Evolutionary conservation across 2,113 vertebrate species (phyloP).

Genomic region (Peromyscus maniculatus): DNA sequence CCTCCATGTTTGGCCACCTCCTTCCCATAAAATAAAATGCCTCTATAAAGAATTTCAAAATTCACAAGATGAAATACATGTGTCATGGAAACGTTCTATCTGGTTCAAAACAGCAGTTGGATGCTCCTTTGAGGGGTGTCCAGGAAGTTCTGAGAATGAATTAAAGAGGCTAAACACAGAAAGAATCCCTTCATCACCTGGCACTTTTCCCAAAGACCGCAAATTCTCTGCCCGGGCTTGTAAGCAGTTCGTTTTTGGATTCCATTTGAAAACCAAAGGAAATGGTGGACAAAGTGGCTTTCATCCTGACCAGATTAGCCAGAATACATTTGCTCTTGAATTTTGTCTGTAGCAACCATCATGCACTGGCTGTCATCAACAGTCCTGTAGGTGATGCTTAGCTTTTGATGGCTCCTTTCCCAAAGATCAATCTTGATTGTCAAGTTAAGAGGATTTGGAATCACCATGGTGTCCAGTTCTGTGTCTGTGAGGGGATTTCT

Average conservation of each 20-base stretch:
- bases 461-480: not conserved
- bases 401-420: not conserved
- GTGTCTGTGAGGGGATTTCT: not conserved
- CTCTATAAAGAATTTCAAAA: not conserved
- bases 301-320: not conserved
- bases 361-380: not conserved
- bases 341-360: not conserved
- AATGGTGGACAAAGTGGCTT: not conserved
- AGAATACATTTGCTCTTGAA: not conserved
- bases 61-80: not conserved
- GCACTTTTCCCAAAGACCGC: not conserved
- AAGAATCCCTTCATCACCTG: not conserved
- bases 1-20: not conserved
- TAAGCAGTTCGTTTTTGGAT: not conserved
- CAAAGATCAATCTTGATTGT: not conserved
- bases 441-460: not conserved
- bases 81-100: not conserved
- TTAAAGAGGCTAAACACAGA: not conserved
- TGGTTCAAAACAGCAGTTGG: slow-evolving; percentile 29
- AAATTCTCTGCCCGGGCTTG: not conserved
- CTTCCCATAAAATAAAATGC: not conserved
- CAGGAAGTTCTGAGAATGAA: not conserved
- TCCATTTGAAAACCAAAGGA: not conserved
- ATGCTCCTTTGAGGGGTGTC: not conserved
- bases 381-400: too few relatives aligned